phyloP scores from a whole-genome alignment of 2,113 vertebrate species.

The Vireo altiloquus region DNA sequence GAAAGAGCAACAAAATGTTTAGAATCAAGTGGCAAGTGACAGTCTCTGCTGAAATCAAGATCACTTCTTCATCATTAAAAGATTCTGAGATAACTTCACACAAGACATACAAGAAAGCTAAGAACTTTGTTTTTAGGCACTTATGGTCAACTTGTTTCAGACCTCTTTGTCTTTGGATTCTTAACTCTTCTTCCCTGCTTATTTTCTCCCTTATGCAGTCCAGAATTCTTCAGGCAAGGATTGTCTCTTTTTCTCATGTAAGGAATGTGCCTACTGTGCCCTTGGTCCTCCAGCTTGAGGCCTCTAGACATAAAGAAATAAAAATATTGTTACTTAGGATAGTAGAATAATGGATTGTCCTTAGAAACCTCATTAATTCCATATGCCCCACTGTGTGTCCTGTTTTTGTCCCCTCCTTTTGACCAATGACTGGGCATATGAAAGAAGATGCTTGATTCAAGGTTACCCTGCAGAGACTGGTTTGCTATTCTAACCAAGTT shows the following conservation, averaged over 20 bases:
- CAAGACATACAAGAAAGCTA: background rate
- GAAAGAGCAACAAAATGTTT: background rate
- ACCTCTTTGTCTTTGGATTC: background rate
- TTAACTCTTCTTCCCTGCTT: background rate
- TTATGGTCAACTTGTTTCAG: background rate
- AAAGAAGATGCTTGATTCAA: slow-evolving; percentile 32
- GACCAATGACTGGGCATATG: background rate
- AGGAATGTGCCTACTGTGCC: slow-evolving; percentile 22
- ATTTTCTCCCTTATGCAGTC: background rate
- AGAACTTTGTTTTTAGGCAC: background rate
- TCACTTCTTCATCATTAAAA: background rate
- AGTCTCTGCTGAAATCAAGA: background rate
- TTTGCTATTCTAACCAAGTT: slow-evolving; percentile 47
- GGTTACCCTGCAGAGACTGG: slow-evolving; percentile 20
- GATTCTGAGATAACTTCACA: background rate
- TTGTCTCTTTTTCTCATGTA: background rate
- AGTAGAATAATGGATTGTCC: slow-evolving; percentile 9
- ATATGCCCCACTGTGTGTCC: background rate
- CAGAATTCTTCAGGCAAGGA: background rate
- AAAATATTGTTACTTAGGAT: slow-evolving; percentile 46
- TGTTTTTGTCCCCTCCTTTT: slow-evolving; percentile 10
- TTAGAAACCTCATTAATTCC: slow-evolving; percentile 16
- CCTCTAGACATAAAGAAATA: background rate
- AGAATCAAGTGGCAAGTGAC: background rate
- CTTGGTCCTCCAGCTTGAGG: background rate